These are phyloP conservation scores for Ectropis grisescens DNA, from an alignment of 1,140 invertebrate species.

Conservation along the genomic window DNA sequence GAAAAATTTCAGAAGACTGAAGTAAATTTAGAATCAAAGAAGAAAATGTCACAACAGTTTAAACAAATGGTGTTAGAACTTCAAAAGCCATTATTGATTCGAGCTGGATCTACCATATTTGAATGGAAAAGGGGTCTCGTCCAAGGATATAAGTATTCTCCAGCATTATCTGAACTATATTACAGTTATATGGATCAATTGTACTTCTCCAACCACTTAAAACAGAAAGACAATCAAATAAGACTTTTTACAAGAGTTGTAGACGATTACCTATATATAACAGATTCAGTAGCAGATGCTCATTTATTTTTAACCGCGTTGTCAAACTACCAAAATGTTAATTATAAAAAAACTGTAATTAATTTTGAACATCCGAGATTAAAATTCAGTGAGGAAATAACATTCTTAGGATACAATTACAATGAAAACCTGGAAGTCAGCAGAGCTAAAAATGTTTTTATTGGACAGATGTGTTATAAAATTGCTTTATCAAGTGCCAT, in stretches of 20 bases:
- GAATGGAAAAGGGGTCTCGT: constrained; percentile 60
- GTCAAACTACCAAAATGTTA: constrained; percentile 53
- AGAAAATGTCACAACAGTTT: constrained; percentile 35
- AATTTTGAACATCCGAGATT: constrained; percentile 45
- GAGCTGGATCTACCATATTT: constrained; percentile 53
- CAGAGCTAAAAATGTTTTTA: constrained; percentile 42
- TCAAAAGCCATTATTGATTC: constrained; percentile 43
- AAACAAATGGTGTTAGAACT: constrained; percentile 48
- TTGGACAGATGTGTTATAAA: constrained; percentile 62
- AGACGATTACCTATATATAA: constrained; percentile 65
- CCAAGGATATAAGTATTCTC: constrained; percentile 64
- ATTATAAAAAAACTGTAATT: constrained; percentile 50
- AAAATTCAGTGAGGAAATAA: constrained; percentile 34
- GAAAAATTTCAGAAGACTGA: constrained; percentile 31
- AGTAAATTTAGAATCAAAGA: constrained; percentile 30
- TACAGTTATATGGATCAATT: constrained; percentile 49
- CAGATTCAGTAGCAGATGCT: constrained; percentile 48
- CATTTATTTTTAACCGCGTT: constrained; percentile 42
- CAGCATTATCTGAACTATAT: constrained; percentile 61
- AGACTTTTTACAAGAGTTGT: constrained; percentile 55
- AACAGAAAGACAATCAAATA: constrained; percentile 19
- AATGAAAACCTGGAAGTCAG: constrained; percentile 43
- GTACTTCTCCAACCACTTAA: constrained; percentile 39
- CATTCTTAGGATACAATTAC: constrained; percentile 55
- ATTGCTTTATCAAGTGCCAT: constrained; percentile 48